A percentile compares a stretch with the other conserved stretches of the same genome.
These are phyloP conservation scores for Tympanoctomys barrerae DNA, from an alignment of 2,797 vertebrate genomes.

Conservation along the genomic window DNA sequence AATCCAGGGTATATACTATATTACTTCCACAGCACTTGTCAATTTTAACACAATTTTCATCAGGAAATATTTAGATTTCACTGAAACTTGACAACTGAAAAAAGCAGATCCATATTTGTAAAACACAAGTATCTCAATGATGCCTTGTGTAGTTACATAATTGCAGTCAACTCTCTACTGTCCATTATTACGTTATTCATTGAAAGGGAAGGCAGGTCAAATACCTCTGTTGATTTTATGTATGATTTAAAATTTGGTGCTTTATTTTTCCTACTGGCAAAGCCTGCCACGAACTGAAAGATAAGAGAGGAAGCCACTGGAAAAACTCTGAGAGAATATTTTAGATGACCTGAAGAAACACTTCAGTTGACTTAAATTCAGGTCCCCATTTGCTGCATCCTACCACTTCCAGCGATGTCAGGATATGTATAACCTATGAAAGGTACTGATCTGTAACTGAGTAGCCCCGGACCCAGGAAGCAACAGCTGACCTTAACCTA, in stretches of 20 bases:
- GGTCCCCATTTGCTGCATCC: neutral
- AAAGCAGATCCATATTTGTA: slow-evolving; percentile 18
- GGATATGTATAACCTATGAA: neutral
- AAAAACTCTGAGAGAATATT: slow-evolving; percentile 26
- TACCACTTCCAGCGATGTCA: slow-evolving; percentile 18
- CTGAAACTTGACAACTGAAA: neutral
- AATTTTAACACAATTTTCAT: neutral
- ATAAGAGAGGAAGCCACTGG: neutral
- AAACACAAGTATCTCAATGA: slow-evolving; percentile 32
- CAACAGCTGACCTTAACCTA: neutral
- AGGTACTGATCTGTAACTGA: slow-evolving; percentile 9
- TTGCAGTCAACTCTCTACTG: neutral
- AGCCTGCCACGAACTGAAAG: neutral
- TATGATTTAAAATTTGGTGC: neutral
- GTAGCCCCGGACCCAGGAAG: slow-evolving; percentile 22
- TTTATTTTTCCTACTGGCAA: slow-evolving; percentile 19
- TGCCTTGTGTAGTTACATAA: neutral
- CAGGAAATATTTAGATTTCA: slow-evolving; percentile 28
- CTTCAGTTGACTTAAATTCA: slow-evolving; percentile 5
- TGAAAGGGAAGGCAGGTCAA: neutral
- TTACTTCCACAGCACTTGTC: neutral
- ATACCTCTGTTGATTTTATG: slow-evolving; percentile 19
- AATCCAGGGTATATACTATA: neutral
- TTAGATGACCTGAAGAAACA: slow-evolving; percentile 28
- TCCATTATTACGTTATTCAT: neutral